Percentiles rank a stretch among this genome's conserved stretches.
Evolutionary conservation across 1,140 invertebrate species (phyloP).

Genomic region (Pentalonia nigronervosa): DNA sequence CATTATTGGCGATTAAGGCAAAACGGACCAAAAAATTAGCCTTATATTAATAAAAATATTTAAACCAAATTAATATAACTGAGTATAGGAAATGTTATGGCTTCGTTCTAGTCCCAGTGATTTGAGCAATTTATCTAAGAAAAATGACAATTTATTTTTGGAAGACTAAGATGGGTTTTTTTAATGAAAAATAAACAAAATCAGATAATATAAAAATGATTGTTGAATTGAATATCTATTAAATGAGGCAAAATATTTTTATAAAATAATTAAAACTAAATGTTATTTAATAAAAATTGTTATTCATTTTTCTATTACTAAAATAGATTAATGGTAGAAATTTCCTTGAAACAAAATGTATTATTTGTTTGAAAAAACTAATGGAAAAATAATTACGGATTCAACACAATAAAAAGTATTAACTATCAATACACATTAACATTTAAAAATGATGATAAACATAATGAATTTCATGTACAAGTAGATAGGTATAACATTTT

Average conservation of each 20-base stretch:
- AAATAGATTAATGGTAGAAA: neutral
- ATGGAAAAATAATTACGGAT: neutral
- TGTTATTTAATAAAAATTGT: conserved; percentile 4
- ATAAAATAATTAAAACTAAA: neutral
- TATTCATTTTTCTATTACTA: neutral
- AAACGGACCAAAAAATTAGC: neutral
- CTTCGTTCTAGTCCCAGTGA: neutral
- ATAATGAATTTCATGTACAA: conserved; percentile 41
- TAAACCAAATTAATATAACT: neutral
- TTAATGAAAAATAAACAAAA: neutral
- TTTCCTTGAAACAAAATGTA: neutral
- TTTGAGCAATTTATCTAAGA: conserved; percentile 36
- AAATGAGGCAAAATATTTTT: neutral
- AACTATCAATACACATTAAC: conserved; percentile 43
- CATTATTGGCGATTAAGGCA: neutral
- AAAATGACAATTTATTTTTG: neutral
- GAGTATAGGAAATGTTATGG: neutral
- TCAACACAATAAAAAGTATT: conserved; percentile 44
- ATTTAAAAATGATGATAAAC: conserved; percentile 18
- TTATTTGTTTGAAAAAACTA: neutral
- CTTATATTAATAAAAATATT: neutral
- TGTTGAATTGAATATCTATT: neutral
- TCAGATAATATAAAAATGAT: neutral
- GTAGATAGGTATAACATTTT: conserved; percentile 31
- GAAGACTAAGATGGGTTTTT: conserved; percentile 24